Evolutionary conservation across 2,113 vertebrate genomes (phyloP).

Genomic region (Romanogobio albipinnatus): DNA sequence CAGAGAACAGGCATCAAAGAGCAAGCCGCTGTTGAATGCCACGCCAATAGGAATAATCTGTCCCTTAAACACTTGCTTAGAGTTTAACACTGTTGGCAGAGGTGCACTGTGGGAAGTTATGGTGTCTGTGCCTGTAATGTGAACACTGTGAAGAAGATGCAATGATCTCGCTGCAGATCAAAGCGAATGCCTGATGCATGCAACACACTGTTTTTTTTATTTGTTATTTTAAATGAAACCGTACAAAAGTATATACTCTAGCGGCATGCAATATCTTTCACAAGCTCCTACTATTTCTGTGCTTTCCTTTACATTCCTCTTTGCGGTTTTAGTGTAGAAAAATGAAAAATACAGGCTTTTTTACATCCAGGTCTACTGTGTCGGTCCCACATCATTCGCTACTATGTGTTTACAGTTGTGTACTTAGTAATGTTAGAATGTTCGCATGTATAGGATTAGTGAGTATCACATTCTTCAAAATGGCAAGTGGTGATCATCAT

Average conservation of each 20-base stretch:
- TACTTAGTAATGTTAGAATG: constrained; percentile 4
- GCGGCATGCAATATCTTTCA: constrained; percentile 2
- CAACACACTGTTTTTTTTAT: too few species aligned
- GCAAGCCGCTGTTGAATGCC: constrained; percentile 44
- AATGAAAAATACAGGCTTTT: constrained; percentile 44
- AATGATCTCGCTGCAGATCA: not conserved
- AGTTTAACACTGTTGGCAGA: constrained; percentile 56
- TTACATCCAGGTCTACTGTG: constrained; percentile 35
- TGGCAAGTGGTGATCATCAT: constrained; percentile 39
- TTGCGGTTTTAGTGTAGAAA: constrained; percentile 43
- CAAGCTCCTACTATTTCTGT: constrained; percentile 40
- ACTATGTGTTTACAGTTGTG: constrained; percentile 22
- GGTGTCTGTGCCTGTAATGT: constrained; percentile 38
- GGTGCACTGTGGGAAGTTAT: constrained; percentile 48
- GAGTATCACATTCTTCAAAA: constrained; percentile 41
- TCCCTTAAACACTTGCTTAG: constrained; percentile 61
- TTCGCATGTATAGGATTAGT: constrained; percentile 22
- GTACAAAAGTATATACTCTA: not conserved
- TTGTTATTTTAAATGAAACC: too few species aligned
- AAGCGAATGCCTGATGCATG: not conserved
- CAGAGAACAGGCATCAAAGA: not conserved
- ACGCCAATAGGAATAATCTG: constrained; percentile 51
- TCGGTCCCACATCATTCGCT: constrained; percentile 23
- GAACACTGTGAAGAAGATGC: constrained; percentile 48
- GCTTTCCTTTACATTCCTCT: constrained; percentile 30